Base-by-base conservation (phyloP, 2,797 vertebrate species). In the Neosilurus hyrtlii region DNA sequence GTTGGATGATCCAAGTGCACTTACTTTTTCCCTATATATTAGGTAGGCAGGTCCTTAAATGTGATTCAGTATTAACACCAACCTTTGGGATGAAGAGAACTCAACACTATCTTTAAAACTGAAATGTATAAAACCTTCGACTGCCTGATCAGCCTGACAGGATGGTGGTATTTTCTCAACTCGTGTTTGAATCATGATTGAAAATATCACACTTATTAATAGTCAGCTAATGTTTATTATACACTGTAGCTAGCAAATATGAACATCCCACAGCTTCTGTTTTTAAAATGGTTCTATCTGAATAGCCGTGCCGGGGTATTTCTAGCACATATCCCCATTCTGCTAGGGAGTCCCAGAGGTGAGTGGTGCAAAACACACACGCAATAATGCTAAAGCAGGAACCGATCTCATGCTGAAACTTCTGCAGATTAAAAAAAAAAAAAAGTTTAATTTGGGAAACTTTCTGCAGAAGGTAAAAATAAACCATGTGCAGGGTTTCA, bases 181-280 rank as follows among this genome's bases (percentile, higher is more conserved):
- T 59, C 9, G 20, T 4, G 8, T 37, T 59, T 37, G 10, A 37
- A 37, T 37, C 73, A 35, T 9, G 73, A 75, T 12, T 37, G 56
- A 37, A 76, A 76, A 76, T 61, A 61, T 61, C 73, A 76, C 56
- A 15, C 30, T n/a, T 76, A 61, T 61, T 76, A 37, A 76, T 43
- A 76, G 30, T n/a, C 30, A 9, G 30, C 35, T n/a, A 76, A 76
- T 76, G 59, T 76, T 76, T 61, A 61, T 76, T 61, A 61, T 43
- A 43, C 56, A 15, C 56, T 15, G 30, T 43, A 61, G 11, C 30
- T 61, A 61, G 73, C 56, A 61, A 76, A 61, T 20, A 43, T 9
- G 0, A 59, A 8, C 30, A 12, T 61, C 73, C 54, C 35, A 59
- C 56, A 14, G 11, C 2, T 37, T 61, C 30, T 43, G 26, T 43